Base-by-base conservation (phyloP, 2,797 vertebrate genomes). In the Alectoris magna region DNA sequence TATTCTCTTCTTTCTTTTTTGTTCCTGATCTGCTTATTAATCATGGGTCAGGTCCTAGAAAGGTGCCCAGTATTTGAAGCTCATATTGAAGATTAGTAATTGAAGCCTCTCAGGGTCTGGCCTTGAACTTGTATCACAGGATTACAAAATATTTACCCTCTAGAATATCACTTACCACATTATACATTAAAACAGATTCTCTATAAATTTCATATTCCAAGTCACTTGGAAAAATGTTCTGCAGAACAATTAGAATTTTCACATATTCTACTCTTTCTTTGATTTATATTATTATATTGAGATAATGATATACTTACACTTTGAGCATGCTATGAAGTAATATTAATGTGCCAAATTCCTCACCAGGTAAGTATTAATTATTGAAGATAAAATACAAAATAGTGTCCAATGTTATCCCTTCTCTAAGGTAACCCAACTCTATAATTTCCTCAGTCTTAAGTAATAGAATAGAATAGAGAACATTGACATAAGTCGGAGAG, bases 241-340 rank as follows among this genome's bases (percentile, higher is more conserved):
- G 56, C 29, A 70, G 78, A 96, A 94, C 86, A 93, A 91, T 91
- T 94, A 77, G 5, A 59, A 68, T 80, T 44, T 31, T 87, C 17
- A 34, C 29, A 60, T 49, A 68, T 88, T 93, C 89, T 48, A 77
- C 63, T 87, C 15, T 58, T 90, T 76, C 39, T 55, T 24, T 64
- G 48, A 26, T 13, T 68, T 14, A 56, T 88, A 71, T 71, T 62
- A 38, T 67, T 72, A 38, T 24, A 48, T 22, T 36, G n/a, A 85
- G 26, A 10, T 14, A 78, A 51, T 51, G 2, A 53, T 16, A 62
- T 10, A 38, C 67, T 49, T 44, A 51, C 6, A 39, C 16, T 83
- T 59, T 48, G 24, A 87, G 48, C 29, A 51, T 51, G 34, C 18
- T 36, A 11, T 53, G 29, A 9, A 43, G 38, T 85, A 84, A 74